Percentiles rank a stretch among this genome's conserved stretches.
phyloP scores from a whole-genome alignment of 1,140 invertebrate species.

The Meloidogyne chitwoodi region DNA sequence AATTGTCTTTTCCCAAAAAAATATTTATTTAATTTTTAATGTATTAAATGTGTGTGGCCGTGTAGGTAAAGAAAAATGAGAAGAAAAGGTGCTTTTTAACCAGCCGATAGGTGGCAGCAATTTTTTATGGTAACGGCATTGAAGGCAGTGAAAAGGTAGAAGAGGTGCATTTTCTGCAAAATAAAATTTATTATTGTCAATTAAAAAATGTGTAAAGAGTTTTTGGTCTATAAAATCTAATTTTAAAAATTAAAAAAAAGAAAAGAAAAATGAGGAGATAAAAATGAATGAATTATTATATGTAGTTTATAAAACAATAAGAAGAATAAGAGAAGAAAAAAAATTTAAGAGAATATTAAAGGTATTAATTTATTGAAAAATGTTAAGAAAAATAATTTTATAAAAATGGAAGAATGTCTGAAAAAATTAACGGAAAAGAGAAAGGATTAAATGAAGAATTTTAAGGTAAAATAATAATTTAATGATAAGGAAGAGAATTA shows the following conservation, averaged over 20 bases:
- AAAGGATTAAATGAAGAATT: neutral
- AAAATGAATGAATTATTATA: neutral
- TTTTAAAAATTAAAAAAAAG: neutral
- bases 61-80: neutral
- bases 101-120: neutral
- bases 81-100: neutral
- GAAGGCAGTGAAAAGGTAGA: neutral
- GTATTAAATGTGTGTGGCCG: neutral
- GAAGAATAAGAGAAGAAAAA: neutral
- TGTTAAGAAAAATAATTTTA: neutral
- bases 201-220: neutral
- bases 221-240: neutral
- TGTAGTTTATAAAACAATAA: neutral
- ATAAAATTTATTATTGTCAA: neutral
- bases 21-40: neutral
- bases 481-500: neutral
- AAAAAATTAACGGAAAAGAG: neutral
- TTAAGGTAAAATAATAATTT: neutral
- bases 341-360: neutral
- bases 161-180: neutral
- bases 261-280: neutral
- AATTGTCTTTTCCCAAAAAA: neutral
- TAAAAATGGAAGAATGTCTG: neutral
- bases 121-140: neutral
- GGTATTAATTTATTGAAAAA: neutral